A percentile compares a stretch with the other conserved stretches of the same genome.
Conservation (phyloP, 2,797 vertebrate genomes). For the Sebastolobus altivelis region DNA sequence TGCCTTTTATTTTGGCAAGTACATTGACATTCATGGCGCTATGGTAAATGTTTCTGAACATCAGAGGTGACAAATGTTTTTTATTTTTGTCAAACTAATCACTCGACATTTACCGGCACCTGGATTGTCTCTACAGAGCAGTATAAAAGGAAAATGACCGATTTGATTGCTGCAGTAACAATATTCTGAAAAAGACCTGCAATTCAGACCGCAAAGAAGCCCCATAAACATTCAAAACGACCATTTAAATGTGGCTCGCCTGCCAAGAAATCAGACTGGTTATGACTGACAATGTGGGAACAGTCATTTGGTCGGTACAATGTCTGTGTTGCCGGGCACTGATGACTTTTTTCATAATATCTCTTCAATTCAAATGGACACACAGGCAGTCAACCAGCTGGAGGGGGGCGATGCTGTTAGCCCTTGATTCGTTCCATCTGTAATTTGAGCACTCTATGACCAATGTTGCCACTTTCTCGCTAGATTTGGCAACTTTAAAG, state of each 20-base stretch:
- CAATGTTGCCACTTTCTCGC: background rate
- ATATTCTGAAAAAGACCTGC: slow-evolving; percentile 18
- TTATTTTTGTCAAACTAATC: background rate
- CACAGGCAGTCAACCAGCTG: background rate
- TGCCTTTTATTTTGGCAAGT: background rate
- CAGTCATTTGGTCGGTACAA: background rate
- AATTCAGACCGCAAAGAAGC: slow-evolving; percentile 39
- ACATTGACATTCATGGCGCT: background rate
- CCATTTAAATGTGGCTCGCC: slow-evolving; percentile 15
- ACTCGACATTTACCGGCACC: slow-evolving; percentile 14
- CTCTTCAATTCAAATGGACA: background rate
- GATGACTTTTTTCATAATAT: background rate
- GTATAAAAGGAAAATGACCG: slow-evolving; percentile 27
- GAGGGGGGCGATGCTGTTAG: background rate
- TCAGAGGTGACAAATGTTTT: slow-evolving; percentile 7
- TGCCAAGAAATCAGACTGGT: background rate
- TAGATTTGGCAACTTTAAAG: background rate
- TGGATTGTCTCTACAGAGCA: slow-evolving; percentile 17
- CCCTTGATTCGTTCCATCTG: background rate
- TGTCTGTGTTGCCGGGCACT: background rate
- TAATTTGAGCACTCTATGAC: background rate
- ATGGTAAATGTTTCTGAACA: background rate
- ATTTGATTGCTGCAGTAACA: slow-evolving; percentile 41
- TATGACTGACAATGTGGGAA: background rate
- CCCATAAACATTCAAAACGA: slow-evolving; percentile 38